These are phyloP conservation scores for Panopea generosa DNA, from an alignment of 2,888 invertebrate genomes.

Conservation along the genomic window DNA sequence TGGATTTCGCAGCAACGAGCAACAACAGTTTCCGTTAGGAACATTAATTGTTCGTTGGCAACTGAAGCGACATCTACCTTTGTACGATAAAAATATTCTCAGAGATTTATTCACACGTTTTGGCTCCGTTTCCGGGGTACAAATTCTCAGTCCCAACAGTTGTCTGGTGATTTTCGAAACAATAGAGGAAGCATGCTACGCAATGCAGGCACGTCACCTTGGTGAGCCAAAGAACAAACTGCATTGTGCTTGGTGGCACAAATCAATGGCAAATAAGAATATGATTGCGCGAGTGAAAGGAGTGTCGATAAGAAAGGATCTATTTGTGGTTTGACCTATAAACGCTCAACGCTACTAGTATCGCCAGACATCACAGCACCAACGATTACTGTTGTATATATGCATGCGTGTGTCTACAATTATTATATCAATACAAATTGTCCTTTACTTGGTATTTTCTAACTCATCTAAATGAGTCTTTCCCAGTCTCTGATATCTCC, in stretches of 20 bases:
- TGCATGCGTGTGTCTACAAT: no score
- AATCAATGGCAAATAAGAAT: conserved; percentile 67
- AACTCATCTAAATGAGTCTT: no score
- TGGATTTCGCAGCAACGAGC: conserved; percentile 53
- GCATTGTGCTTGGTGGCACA: conserved; percentile 70
- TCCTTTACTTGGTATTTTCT: no score
- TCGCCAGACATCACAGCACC: no score
- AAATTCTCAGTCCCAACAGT: conserved; percentile 64
- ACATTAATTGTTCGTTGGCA: conserved; percentile 70
- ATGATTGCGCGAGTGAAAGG: conserved; percentile 45
- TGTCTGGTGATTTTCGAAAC: conserved; percentile 66
- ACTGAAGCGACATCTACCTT: conserved; percentile 43
- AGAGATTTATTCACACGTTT: conserved; percentile 44
- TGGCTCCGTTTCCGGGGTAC: conserved; percentile 59
- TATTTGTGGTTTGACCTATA: no score
- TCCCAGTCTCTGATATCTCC: no score
- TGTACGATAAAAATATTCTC: conserved; percentile 50
- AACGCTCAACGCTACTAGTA: no score
- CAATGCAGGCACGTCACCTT: conserved; percentile 55
- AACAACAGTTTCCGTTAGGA: conserved; percentile 61
- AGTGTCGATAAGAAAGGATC: conserved; percentile 41
- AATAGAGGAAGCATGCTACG: conserved; percentile 61
- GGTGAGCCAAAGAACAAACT: conserved; percentile 62
- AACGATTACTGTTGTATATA: no score
- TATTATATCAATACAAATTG: no score